Base-by-base conservation (phyloP, 2,888 invertebrate genomes). In the Poecilus cupreus region DNA sequence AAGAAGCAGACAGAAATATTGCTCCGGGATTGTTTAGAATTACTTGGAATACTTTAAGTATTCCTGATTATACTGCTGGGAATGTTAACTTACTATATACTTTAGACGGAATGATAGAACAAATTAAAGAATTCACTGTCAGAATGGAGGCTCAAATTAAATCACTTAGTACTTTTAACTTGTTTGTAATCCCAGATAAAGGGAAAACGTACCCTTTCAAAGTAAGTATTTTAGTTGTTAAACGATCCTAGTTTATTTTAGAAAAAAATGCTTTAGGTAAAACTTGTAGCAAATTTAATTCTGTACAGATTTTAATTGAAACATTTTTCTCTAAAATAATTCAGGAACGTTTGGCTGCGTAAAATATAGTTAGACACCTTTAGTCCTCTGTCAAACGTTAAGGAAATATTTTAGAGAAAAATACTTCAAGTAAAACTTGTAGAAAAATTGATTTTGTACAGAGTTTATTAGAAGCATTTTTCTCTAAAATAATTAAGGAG, bases 31-130 rank as follows among this genome's bases (percentile, higher is more conserved):
- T 96, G 0, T 94, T 94, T 1, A 92, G 97, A 26, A 93, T 96
- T 80, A 95, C 95, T 57, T 98, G 98, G 97, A 94, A 94, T 83
- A 96, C 96, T 0, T 90, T 97, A 11, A 94, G 95, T 24, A 96
- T 97, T 54, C 90, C 90, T 13, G 95, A 96, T 82, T 98, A 95
- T 87, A 91, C 93, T 1, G 87, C 89, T 0, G 90, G 90, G 68
- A 93, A 94, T 84, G 89, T 90, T 72, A 87, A 88, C 37, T 90
- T 91, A 26, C 87, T 93, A 6, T 92, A 93, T 83, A 91, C 92
- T 22, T 87, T 96, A 3, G 90, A 90, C 83, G 94, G 94, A 0
- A 91, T 94, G 8, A 92, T 94, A 64, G 90, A 91, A 11, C 95
- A 95, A 87, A 90, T 95, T 4, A 92, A 92, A 83, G 94, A 94